Conservation (phyloP, 2,888 invertebrate species). For the Willowsia nigromaculata region DNA sequence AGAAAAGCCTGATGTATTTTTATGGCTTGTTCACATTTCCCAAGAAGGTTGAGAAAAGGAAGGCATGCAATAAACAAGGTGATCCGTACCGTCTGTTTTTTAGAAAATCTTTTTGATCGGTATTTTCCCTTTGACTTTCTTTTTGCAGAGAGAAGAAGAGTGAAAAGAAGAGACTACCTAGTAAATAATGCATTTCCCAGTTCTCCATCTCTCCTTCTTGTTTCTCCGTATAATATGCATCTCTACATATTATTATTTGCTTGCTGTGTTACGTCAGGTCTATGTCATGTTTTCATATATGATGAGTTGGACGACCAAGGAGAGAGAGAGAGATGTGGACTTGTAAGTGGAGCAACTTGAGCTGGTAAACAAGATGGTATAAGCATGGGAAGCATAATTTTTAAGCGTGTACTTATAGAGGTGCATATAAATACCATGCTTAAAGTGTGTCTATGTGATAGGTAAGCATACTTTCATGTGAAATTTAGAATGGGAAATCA, state of each 20-base stretch:
- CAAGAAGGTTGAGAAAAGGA: neutral
- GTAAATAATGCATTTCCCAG: conserved; percentile 38
- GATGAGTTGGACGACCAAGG: neutral
- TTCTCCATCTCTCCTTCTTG: neutral
- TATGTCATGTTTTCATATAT: conserved; percentile 36
- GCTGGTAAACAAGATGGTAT: neutral
- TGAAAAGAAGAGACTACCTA: conserved; percentile 1
- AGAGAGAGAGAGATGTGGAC: neutral
- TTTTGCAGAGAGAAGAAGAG: neutral
- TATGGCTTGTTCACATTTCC: conserved; percentile 18
- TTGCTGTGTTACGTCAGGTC: conserved; percentile 9
- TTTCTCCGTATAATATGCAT: conserved; percentile 4
- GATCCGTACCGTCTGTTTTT: conserved; percentile 57
- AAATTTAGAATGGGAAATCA: conserved; percentile 59
- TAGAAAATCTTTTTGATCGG: conserved; percentile 19
- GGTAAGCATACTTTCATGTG: neutral
- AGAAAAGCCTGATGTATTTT: conserved; percentile 25
- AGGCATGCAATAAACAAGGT: conserved; percentile 52
- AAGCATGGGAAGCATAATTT: neutral
- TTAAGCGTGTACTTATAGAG: neutral
- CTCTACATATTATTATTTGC: conserved; percentile 24
- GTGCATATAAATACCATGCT: neutral
- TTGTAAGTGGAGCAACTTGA: conserved; percentile 30
- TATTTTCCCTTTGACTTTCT: conserved; percentile 19
- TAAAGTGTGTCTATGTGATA: neutral